Base-by-base conservation (phyloP, 23 tunicate genomes). In the Botrylloides violaceus region DNA sequence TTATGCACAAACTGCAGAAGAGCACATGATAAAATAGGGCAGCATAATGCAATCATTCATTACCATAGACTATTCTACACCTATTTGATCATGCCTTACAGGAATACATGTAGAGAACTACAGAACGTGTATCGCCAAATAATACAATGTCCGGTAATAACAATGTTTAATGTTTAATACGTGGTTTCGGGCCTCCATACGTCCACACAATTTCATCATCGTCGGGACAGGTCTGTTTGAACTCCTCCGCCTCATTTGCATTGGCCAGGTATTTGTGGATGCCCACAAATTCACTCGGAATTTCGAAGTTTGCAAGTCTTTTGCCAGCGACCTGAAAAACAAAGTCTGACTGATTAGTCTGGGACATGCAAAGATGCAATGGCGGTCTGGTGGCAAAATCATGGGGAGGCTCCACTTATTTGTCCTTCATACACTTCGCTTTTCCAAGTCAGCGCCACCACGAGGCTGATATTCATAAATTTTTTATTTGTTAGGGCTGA, bases 221-320 rank as follows among this genome's bases (percentile, higher is more conserved):
- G 35, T 61, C 81, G 3, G 92, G 82, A 39, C 99, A 94, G 29
- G 99, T 94, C 32, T 86, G 80, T 5, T 0, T 36, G 79, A 94
- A 94, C 59, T 86, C 95, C 7, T 86, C 95, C 0, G 84, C 57
- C 32, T 78, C 70, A 33, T 77, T 73, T 15, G 99, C 95, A n/a
- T 70, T 50, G 26, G 9, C 29, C 81, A 94, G 59, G 58, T 94
- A 94, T 23, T 83, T 58, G 36, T 77, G 82, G 75, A 94, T 94
- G 64, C 95, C 99, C 5, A 65, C 71, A 58, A 86, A 86, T 68
- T 82, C 82, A 2, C 73, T 81, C 0, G 98, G 91, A 20, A 83
- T 83, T 35, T 75, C 82, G 58, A 81, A 91, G 36, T 91, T 79
- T 23, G 81, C 66, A 37, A 76, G 1, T 29, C 50, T 64, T 36